These are phyloP conservation scores for Halictus ligatus DNA, from an alignment of 2,888 invertebrate genomes.

Conservation along the genomic window DNA sequence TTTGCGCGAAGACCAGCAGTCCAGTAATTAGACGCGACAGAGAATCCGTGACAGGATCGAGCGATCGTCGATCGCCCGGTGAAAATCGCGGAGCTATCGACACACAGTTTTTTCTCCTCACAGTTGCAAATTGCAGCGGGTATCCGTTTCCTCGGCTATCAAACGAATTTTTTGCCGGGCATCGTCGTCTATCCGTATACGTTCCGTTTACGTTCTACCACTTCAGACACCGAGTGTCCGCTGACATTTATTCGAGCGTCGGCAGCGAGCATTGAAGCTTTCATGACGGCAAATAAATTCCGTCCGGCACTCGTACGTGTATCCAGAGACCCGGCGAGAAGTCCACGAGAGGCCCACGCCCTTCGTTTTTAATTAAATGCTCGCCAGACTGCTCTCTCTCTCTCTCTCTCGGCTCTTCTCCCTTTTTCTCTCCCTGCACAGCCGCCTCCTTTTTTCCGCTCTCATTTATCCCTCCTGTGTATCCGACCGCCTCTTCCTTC, in stretches of 20 bases:
- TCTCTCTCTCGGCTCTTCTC: neutral
- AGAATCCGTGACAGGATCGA: neutral
- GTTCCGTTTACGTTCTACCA: constrained; percentile 20
- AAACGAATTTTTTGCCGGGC: neutral
- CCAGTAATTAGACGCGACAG: neutral
- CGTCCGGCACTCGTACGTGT: constrained; percentile 51
- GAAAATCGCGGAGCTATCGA: neutral
- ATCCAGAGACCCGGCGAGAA: constrained; percentile 40
- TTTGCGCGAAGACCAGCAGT: neutral
- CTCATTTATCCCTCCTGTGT: constrained; percentile 27
- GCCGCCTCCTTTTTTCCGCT: constrained; percentile 12
- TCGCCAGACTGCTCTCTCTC: constrained; percentile 35
- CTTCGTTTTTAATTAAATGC: constrained; percentile 73
- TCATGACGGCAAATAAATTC: constrained; percentile 63
- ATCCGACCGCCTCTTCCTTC: constrained; percentile 11
- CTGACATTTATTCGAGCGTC: constrained; percentile 43
- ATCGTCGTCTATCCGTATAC: neutral
- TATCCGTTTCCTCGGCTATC: neutral
- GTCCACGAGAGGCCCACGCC: constrained; percentile 54
- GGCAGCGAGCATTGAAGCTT: constrained; percentile 50
- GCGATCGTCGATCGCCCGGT: neutral
- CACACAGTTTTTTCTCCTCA: neutral
- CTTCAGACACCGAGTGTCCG: constrained; percentile 27
- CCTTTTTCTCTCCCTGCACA: neutral
- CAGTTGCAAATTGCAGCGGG: neutral